Evolutionary conservation across 2,797 vertebrate genomes (phyloP), one percentile per base, ranked within the genome.

Genomic region (Sarcophilus harrisii): DNA sequence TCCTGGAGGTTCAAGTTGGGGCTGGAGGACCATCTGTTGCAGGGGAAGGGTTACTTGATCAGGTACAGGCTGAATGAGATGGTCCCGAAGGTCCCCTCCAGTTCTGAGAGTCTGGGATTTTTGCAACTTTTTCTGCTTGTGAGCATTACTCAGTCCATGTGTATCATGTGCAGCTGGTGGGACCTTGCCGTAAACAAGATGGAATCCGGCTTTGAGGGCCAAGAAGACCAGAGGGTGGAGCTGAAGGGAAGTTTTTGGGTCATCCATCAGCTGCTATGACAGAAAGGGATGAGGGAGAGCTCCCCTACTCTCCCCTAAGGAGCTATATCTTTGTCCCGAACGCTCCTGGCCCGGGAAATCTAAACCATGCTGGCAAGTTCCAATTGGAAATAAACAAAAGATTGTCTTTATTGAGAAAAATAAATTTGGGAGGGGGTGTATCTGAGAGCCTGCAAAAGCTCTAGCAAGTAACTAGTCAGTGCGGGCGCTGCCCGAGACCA

Each of bases 321-420:
- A 90, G 58, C 38, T 93, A 32, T 28, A 16, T 54, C 90, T 93
- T 58, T 57, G 93, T 57, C 92, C 58, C 60, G 55, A 90, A 93
- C 59, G 58, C 91, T 49, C 90, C 57, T 92, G 90, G 58, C 62
- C 49, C 28, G 58, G 90, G 54, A 90, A 21, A 54, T 92, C 87
- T 92, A 89, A 60, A 81, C 90, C 0, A 12, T 5, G 52, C 57
- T 81, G 92, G 93, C 95, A 94, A 94, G 95, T 92, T 73, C 93
- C 95, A 97, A 96, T 73, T n/a, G 95, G 95, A 97, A 96, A 96
- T 87, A 45, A 95, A 92, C 32, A 91, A 95, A 87, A 95, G 93
- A 38, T 94, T 95, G 93, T 96, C 94, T 94, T 96, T 94, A 96
- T 90, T 97, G 95, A 95, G 91, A 87, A 90, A 57, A 49, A 27